These are phyloP conservation scores for Cataglyphis altisquamis DNA, from an alignment of 2,888 invertebrate species.

Conservation along the genomic window DNA sequence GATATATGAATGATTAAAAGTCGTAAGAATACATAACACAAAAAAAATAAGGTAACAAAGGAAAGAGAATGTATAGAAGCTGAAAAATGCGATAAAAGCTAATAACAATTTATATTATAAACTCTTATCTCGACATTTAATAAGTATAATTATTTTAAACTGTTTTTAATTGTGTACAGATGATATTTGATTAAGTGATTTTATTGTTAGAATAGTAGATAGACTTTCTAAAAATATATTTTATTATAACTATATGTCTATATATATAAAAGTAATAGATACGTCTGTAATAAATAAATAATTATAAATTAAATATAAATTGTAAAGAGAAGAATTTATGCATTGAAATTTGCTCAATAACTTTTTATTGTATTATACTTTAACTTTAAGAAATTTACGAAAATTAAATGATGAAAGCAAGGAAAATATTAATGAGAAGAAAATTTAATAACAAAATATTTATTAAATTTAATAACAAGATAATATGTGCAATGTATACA, in stretches of 20 bases:
- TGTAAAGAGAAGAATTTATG: not conserved
- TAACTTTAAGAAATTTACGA: not conserved
- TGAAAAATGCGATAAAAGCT: too few relatives aligned
- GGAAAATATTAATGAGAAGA: not conserved
- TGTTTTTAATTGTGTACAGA: too few relatives aligned
- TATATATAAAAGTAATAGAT: too few relatives aligned
- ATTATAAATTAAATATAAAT: not conserved
- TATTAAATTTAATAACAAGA: constrained; percentile 1
- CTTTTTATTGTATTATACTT: not conserved
- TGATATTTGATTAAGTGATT: too few relatives aligned
- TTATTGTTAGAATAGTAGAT: too few relatives aligned
- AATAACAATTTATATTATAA: too few relatives aligned
- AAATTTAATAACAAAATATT: not conserved
- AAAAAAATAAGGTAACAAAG: not conserved
- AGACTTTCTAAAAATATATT: too few relatives aligned
- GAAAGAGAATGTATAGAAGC: not conserved
- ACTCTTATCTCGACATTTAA: too few relatives aligned
- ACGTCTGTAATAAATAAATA: not conserved
- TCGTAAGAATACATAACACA: not conserved
- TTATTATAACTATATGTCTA: too few relatives aligned
- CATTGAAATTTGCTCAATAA: not conserved
- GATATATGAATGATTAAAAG: not conserved
- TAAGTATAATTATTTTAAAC: too few relatives aligned
- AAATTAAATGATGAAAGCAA: not conserved
- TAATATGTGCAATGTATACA: not conserved